Conservation (phyloP, 2,888 invertebrate species). For the Megamerina dolium region DNA sequence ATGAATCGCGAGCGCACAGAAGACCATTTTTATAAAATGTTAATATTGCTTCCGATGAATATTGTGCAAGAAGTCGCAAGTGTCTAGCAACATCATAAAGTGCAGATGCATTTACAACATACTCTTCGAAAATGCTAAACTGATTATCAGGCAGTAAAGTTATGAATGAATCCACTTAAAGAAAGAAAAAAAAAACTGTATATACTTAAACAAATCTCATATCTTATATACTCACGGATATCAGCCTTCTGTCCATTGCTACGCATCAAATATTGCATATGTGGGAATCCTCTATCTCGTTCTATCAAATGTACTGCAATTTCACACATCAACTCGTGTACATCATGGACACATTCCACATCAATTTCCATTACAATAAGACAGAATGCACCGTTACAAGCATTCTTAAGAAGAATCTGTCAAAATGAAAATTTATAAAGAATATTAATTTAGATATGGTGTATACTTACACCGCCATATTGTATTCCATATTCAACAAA, state of each 20-base stretch:
- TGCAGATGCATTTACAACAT: conserved; percentile 6
- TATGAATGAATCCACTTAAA: neutral
- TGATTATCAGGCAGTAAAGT: too few species aligned
- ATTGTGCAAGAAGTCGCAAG: conserved; percentile 16
- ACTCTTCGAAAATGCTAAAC: neutral
- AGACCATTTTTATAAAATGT: conserved; percentile 21
- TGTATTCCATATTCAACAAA: conserved; percentile 20
- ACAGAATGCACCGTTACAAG: conserved; percentile 10
- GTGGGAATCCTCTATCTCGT: conserved; percentile 17
- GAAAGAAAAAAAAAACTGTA: neutral
- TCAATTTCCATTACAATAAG: conserved; percentile 23
- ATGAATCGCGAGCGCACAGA: conserved; percentile 7
- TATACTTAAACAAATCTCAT: too few species aligned
- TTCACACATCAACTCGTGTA: conserved; percentile 27
- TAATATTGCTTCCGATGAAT: conserved; percentile 17
- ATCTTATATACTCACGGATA: too few species aligned
- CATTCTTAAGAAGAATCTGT: conserved; percentile 21
- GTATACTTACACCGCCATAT: conserved; percentile 28
- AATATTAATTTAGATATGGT: neutral
- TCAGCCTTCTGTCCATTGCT: too few species aligned
- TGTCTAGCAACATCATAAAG: conserved; percentile 15
- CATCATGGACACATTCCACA: conserved; percentile 19
- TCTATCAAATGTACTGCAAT: conserved; percentile 21
- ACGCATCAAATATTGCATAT: conserved; percentile 13
- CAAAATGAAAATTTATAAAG: neutral